phyloP scores from a whole-genome alignment of 2,113 vertebrate genomes.

The Xiphophorus maculatus region DNA sequence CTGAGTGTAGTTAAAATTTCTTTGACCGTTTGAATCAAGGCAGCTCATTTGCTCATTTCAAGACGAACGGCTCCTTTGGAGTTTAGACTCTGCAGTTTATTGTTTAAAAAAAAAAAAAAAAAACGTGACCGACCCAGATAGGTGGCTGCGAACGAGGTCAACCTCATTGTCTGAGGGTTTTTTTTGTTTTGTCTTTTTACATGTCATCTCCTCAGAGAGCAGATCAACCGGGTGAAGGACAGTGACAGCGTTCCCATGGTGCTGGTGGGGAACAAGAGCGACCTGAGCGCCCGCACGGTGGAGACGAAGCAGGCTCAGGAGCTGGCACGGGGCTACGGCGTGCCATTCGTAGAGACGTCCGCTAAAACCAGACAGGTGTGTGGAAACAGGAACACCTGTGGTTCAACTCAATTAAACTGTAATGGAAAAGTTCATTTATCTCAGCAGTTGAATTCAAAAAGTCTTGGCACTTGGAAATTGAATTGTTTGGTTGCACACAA shows the following conservation, averaged over 20 bases:
- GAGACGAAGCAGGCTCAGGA: constrained; percentile 84
- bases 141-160: neutral
- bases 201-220: constrained; percentile 75
- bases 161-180: neutral
- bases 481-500: no score
- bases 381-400: neutral
- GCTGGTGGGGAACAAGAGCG: constrained; percentile 87
- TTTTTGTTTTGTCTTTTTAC: neutral
- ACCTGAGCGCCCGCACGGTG: constrained; percentile 82
- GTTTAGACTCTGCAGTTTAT: neutral
- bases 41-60: neutral
- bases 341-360: constrained; percentile 87
- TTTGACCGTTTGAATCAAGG: neutral
- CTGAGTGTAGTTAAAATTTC: neutral
- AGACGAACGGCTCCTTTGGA: neutral
- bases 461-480: no score
- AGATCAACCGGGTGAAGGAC: constrained; percentile 89
- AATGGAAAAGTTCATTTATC: neutral
- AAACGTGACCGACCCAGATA: neutral
- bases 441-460: neutral
- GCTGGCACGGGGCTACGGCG: constrained; percentile 82
- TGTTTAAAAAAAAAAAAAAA: no score
- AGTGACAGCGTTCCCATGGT: constrained; percentile 89
- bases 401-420: neutral
- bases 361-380: constrained; percentile 88